These are phyloP conservation scores for Perca fluviatilis DNA, from an alignment of 2,113 vertebrate species.

Conservation along the genomic window DNA sequence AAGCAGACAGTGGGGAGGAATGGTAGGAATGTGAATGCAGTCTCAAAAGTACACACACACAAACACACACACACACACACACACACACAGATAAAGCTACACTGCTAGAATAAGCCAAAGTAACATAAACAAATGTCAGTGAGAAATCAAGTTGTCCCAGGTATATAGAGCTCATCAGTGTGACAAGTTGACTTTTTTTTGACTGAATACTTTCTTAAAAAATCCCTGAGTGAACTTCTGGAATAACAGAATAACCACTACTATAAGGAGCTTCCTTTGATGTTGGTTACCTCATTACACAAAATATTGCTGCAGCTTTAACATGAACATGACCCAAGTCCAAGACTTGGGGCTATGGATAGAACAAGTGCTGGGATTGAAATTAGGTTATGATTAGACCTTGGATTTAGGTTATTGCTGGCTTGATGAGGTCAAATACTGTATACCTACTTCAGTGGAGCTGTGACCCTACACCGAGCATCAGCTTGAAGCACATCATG, in stretches of 20 bases:
- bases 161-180: not conserved
- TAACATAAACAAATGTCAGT: not conserved
- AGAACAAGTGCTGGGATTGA: conserved; percentile 3
- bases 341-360: not conserved
- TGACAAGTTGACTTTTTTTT: not conserved
- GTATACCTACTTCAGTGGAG: not conserved
- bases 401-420: conserved; percentile 1
- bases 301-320: conserved; percentile 9
- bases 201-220: not conserved
- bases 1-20: conserved; percentile 68
- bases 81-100: conserved; percentile 3
- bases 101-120: not conserved
- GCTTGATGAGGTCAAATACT: not conserved
- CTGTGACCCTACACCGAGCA: conserved; percentile 7
- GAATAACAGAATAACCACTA: not conserved
- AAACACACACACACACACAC: conserved; percentile 23
- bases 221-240: not conserved
- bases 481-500: conserved; percentile 22
- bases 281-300: not conserved
- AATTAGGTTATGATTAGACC: not conserved
- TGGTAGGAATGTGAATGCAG: conserved; percentile 79
- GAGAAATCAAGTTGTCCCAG: not conserved
- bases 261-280: not conserved
- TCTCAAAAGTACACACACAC: not conserved
- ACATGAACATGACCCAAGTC: not conserved